Evolutionary conservation across 2,888 invertebrate species (phyloP).

Genomic region (Cylloceria caligata): DNA sequence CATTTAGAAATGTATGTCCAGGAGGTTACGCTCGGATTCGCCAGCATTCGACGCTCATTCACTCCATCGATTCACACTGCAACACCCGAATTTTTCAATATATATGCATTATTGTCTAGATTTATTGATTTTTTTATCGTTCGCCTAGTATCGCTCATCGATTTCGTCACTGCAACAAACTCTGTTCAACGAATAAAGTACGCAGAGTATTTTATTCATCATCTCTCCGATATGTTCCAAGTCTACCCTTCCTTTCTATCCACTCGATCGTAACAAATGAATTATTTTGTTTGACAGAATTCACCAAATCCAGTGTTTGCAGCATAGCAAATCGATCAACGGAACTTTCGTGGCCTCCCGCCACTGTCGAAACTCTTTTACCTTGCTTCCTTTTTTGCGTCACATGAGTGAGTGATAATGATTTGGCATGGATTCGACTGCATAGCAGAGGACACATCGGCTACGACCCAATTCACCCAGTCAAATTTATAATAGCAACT

Average conservation of each 20-base stretch:
- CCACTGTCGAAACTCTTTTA: constrained; percentile 33
- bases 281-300: constrained; percentile 51
- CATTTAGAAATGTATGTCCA: constrained; percentile 7
- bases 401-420: constrained; percentile 54
- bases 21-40: constrained; percentile 18
- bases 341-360: constrained; percentile 44
- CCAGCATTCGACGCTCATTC: constrained; percentile 42
- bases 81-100: constrained; percentile 28
- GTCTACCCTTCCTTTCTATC: neutral
- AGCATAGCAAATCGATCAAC: constrained; percentile 54
- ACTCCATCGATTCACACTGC: constrained; percentile 47
- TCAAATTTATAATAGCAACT: constrained; percentile 24
- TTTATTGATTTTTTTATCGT: constrained; percentile 27
- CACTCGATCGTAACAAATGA: constrained; percentile 27
- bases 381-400: constrained; percentile 42
- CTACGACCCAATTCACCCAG: constrained; percentile 25
- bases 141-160: constrained; percentile 45
- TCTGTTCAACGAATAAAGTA: neutral
- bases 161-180: constrained; percentile 37
- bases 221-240: neutral
- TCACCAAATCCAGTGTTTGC: constrained; percentile 46
- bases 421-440: constrained; percentile 54
- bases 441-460: constrained; percentile 3
- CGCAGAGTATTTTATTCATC: neutral
- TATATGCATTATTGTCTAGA: constrained; percentile 29